Conservation (phyloP, 2,113 vertebrate species). For the Beaufortia kweichowensis region DNA sequence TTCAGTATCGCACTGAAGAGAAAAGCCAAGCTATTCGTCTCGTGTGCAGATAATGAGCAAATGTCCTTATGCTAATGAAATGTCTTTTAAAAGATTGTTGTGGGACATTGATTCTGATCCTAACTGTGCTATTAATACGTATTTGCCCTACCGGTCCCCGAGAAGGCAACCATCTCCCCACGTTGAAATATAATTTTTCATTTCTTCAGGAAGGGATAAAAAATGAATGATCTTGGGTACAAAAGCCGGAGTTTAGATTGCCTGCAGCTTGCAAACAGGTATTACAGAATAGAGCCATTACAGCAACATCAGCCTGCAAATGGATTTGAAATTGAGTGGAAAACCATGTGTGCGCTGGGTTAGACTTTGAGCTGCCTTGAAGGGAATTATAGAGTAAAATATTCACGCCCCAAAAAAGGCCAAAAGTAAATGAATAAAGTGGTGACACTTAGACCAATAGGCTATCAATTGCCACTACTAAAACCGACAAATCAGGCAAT, state of each 20-base stretch:
- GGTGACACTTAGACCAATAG: neutral
- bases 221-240: constrained; percentile 41
- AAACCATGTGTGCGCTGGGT: constrained; percentile 31
- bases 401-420: constrained; percentile 29
- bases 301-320: constrained; percentile 45
- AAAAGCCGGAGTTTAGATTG: constrained; percentile 41
- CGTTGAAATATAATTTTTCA: constrained; percentile 45
- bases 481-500: neutral
- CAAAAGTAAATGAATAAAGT: constrained; percentile 1
- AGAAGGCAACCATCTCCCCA: constrained; percentile 65
- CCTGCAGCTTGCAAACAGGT: constrained; percentile 72
- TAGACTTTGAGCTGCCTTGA: constrained; percentile 12
- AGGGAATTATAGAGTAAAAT: constrained; percentile 37
- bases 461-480: constrained; percentile 19
- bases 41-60: constrained; percentile 43
- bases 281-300: constrained; percentile 50
- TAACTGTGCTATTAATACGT: constrained; percentile 44
- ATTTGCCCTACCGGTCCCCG: constrained; percentile 75
- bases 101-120: constrained; percentile 40
- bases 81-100: constrained; percentile 29
- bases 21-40: constrained; percentile 17
- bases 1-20: constrained; percentile 19
- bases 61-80: constrained; percentile 52
- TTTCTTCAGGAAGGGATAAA: constrained; percentile 41
- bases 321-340: constrained; percentile 52